Base-by-base conservation (phyloP, 2,888 invertebrate species). In the Erannis defoliaria region DNA sequence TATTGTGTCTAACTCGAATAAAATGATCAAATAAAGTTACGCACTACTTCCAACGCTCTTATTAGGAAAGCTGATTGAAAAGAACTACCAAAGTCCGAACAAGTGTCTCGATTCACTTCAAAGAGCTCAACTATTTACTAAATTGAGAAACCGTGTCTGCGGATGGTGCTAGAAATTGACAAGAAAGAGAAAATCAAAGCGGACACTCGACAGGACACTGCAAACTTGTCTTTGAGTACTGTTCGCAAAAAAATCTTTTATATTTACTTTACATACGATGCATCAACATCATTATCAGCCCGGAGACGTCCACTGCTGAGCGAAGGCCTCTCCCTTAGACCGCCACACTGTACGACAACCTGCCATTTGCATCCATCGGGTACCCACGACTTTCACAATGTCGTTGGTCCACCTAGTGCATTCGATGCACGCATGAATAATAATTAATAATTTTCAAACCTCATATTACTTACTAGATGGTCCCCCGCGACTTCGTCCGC, bases 71-170 rank as follows among this genome's bases (percentile, higher is more conserved):
- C 35, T 21, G 18, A 14, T 31, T 43, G 40, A 42, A 54, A 59
- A 54, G 46, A 64, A 54, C 46, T 55, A 54, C 51, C 43, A 38
- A 63, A 65, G 62, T 63, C 65, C 70, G 65, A 69, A 74, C 73
- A 71, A 61, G 69, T 66, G 70, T 76, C 74, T 77, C 74, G 69
- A 71, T 73, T 64, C 72, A 66, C 73, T 74, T 72, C 73, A 69
- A 72, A 67, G 70, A 69, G 65, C 68, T 67, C 70, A 83, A 82
- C 85, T 88, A 86, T 88, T 87, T 82, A 75, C 79, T 77, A 88
- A 88, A 88, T 89, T 87, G 88, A 85, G 84, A 85, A 88, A 84
- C 74, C 86, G 80, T 89, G 89, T 88, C 78, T 77, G 67, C 67
- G 72, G 76, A 72, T 73, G 69, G 70, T 76, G 69, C 86, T 86